Evolutionary conservation across 2,797 vertebrate species (phyloP).

Genomic region (Cirrhinus mrigala): DNA sequence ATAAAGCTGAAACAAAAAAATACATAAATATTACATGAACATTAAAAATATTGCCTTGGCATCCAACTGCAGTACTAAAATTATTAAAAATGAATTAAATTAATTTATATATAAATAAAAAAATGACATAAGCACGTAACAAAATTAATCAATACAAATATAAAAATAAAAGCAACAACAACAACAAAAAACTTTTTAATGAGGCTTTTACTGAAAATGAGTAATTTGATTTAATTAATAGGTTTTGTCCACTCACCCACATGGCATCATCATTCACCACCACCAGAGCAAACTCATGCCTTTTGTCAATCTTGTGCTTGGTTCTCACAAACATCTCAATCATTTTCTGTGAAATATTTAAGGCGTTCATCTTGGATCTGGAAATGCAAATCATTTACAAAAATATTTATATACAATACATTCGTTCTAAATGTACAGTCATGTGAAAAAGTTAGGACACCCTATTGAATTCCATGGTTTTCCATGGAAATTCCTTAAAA

Average conservation of each 20-base stretch:
- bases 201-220: background rate
- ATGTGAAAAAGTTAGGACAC: no score
- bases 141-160: background rate
- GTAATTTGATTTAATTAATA: background rate
- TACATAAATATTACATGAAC: background rate
- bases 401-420: background rate
- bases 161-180: background rate
- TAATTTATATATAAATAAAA: background rate
- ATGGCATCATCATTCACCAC: slow-evolving; percentile 93
- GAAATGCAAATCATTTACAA: slow-evolving; percentile 27
- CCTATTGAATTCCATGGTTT: no score
- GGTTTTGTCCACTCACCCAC: slow-evolving; percentile 81
- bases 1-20: background rate
- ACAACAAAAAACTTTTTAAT: no score
- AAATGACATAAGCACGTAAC: background rate
- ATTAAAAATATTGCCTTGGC: no score
- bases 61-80: no score
- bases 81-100: background rate
- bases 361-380: slow-evolving; percentile 92
- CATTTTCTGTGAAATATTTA: slow-evolving; percentile 98
- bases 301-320: slow-evolving; percentile 96
- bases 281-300: slow-evolving; percentile 93
- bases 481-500: no score
- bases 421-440: background rate
- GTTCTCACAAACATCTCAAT: slow-evolving; percentile 98